phyloP scores from a whole-genome alignment of 1,140 invertebrate species.

The Trinorchestia longiramus region DNA sequence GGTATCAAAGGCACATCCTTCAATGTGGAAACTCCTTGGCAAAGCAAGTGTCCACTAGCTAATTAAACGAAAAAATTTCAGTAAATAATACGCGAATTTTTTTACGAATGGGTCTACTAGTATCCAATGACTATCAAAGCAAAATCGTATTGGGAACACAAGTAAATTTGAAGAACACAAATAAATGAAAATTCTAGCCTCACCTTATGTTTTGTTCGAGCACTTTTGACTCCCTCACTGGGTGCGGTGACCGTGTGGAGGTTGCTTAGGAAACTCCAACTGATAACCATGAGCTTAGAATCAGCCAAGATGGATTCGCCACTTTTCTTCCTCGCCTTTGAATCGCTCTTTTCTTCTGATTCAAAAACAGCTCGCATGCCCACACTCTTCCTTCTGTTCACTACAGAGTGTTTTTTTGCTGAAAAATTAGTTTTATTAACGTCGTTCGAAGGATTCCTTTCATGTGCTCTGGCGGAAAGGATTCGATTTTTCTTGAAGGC shows the following conservation, averaged over 20 bases:
- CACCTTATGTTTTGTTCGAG: background rate
- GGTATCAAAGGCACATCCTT: too few species aligned
- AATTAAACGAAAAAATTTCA: too few species aligned
- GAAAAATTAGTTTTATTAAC: background rate
- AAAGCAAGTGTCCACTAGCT: too few species aligned
- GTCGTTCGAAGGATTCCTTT: background rate
- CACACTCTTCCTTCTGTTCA: conserved; percentile 12
- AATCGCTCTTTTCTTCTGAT: background rate
- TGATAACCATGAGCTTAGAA: conserved; percentile 4
- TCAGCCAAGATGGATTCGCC: background rate
- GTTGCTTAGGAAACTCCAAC: conserved; percentile 30
- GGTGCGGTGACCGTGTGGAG: background rate
- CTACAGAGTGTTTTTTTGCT: background rate
- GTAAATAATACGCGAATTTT: too few species aligned
- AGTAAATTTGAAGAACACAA: too few species aligned
- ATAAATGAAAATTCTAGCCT: background rate
- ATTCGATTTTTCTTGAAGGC: conserved; percentile 8
- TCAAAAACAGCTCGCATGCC: background rate
- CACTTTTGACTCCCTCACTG: background rate
- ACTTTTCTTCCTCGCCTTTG: background rate
- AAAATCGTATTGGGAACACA: too few species aligned
- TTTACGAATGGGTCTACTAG: too few species aligned
- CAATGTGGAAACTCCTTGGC: too few species aligned
- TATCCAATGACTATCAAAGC: too few species aligned
- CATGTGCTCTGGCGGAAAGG: background rate